Evolutionary conservation across 2,888 invertebrate genomes (phyloP), one percentile per base, ranked within the genome.

Genomic region (Chrysolina oricalcia): DNA sequence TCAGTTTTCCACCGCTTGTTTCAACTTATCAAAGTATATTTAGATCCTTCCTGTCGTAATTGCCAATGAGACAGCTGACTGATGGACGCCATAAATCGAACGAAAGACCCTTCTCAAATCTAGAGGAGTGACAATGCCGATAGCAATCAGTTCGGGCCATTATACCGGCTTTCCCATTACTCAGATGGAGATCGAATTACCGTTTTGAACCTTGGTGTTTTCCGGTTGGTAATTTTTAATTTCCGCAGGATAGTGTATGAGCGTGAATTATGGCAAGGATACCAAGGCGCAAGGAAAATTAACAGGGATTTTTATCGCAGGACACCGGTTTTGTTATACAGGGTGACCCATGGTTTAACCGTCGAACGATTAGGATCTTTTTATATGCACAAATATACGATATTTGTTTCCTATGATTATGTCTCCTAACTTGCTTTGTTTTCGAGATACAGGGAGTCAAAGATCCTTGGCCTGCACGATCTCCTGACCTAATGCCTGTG

Each of bases 141-240:
- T 74, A 75, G 75, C 77, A 70, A 75, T 78, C 77, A 66, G 72
- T 75, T 62, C 65, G 65, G 53, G 64, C 73, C 66, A 75, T 78
- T 78, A 75, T 73, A 70, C 70, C 66, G 59, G 35, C 70, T 66
- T 56, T 68, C 43, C 79, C 79, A 79, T 79, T 79, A 79, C 77
- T 79, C 79, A 77, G 77, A 67, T 76, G 56, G 69, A 76, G 76
- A 78, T 77, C 77, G 77, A 75, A 75, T 76, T 80, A 80, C 77
- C 77, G 74, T 72, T 83, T 75, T 79, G 64, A 68, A 67, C 41
- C 56, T 43, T 68, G 73, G 76, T 70, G 75, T 82, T 84, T 86
- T 86, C 87, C 85, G 83, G 84, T 83, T 85, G 84, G 82, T 82
- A 85, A 86, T 86, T 86, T 87, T 87, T 86, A 85, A 85, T 85